Base-by-base conservation (phyloP, 1,140 invertebrate genomes). In the Mya arenaria region DNA sequence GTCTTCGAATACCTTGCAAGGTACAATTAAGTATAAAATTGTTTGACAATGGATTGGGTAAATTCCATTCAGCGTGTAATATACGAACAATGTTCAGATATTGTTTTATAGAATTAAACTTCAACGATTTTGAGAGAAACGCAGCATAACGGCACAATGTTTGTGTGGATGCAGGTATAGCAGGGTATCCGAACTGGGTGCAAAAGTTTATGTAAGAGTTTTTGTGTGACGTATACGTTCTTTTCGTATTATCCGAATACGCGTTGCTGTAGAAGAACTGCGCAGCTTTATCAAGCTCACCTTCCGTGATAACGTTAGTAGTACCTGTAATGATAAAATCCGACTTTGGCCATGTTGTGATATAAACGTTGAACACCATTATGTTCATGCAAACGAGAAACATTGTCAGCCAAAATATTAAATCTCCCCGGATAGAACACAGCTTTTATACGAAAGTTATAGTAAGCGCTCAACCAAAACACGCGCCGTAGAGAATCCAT, bases 261-360 rank as follows among this genome's bases (percentile, higher is more conserved):
- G 65, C 65, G 25, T 44, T 39, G 36, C 65, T 44, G 36, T 68
- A 44, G 8, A n/a, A 39, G 65, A 66, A 68, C 25, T 13, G 8
- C 5, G 44, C 37, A n/a, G 10, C 34, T 15, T 8, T 13, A 68
- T 68, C 34, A 17, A 68, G 39, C 17, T 41, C 65, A n/a, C 19
- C n/a, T 39, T 41, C 44, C 65, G 10, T 13, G 65, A 4, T 68
- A 19, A 34, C 28, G 23, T 19, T 34, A n/a, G n/a, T 34, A 65
- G 36, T 44, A 68, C 65, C 32, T 68, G 65, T 17, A 68, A 68
- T 37, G 37, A 68, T 4, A 68, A 68, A 68, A 66, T n/a, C 65
- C 34, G 19, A 44, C 36, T 15, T 68, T 37, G 44, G 34, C 4
- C 62, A 65, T 65, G 23, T 30, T 32, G n/a, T n/a, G n/a, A 28